Evolutionary conservation across 2,113 vertebrate genomes (phyloP), one percentile per base, ranked within the genome.

Genomic region (Empidonax traillii): DNA sequence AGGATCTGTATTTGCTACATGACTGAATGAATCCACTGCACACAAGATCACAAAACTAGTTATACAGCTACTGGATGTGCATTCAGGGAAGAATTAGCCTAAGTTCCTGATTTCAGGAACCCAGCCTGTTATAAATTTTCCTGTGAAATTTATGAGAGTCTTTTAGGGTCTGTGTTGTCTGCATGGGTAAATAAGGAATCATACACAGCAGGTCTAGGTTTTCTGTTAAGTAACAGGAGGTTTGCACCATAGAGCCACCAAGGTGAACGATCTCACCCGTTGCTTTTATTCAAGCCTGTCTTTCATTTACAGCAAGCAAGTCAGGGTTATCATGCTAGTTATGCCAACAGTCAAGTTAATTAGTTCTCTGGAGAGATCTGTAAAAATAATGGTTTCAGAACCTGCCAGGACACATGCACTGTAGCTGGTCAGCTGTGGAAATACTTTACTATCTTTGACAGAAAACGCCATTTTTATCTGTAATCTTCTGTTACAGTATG

Each of bases 401-500:
- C 53, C 56, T 93, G 93, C 58, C 90, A 94, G 91, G 68, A 86
- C 75, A 94, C 76, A 81, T 19, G 61, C 65, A 71, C 63, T 91
- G 44, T 85, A 72, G 41, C 49, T 86, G 81, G 66, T 90, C 88
- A 94, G 53, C 53, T 67, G 14, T 55, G 53, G 56, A 87, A 90
- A 78, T 87, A 79, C 35, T 94, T 94, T 33, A 83, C 65, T 90
- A 4, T 13, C 80, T 92, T 89, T 89, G 59, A 88, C 72, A 92
- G 82, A 94, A 93, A 96, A 89, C 39, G 47, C 44, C 71, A 22
- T 59, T 95, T 93, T 95, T 86, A 90, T 94, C 91, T 83, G 51
- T 58, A 88, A 74, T 67, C 55, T 93, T 84, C 69, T 92, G 74
- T 93, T 93, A 75, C 52, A 20, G n/a, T 44, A 22, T 37, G 62